Base-by-base conservation (phyloP, 2,797 vertebrate genomes). In the Gorsachius magnificus region DNA sequence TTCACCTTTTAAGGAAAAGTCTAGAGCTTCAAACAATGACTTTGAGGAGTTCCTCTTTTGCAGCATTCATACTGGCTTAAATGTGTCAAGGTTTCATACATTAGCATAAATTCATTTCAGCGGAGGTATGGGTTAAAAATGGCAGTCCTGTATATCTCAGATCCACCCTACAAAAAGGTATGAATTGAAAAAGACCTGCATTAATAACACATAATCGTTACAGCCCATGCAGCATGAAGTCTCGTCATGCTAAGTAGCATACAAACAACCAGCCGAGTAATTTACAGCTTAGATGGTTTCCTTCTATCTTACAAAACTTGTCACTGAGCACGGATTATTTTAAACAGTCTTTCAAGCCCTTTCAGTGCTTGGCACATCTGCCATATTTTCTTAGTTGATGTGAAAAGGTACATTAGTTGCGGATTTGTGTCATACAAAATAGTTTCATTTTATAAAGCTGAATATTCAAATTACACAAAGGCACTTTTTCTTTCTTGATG, bases 11-110 rank as follows among this genome's bases (percentile, higher is more conserved):
- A 56, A 61, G 54, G 33, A 83, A 43, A 68, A 58, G 16, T 31
- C 56, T 77, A 41, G 38, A 13, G 8, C 36, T 89, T 35, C 46
- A 78, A 69, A 36, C 0, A 3, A 58, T 0, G 0, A 28, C n/a
- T 58, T 10, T 9, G 14, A 66, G 35, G 8, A 4, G 15, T 48
- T 82, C 41, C 25, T 54, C 58, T 72, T 57, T 48, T 38, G 60
- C 64, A 35, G 45, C 21, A 16, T 69, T 85, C n/a, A 16, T 31
- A 19, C 72, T 20, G 22, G 28, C 21, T 74, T 46, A 60, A 60
- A 33, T 13, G 10, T 1, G 14, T 51, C 48, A 53, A 35, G 31
- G 16, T 41, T 64, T 58, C 38, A 19, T 12, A 21, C 9, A 12
- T 17, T 4, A 53, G 24, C 41, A 38, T 24, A 21, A 74, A 74